phyloP scores from a whole-genome alignment of 2,113 vertebrate species.

The Lagopus muta region DNA sequence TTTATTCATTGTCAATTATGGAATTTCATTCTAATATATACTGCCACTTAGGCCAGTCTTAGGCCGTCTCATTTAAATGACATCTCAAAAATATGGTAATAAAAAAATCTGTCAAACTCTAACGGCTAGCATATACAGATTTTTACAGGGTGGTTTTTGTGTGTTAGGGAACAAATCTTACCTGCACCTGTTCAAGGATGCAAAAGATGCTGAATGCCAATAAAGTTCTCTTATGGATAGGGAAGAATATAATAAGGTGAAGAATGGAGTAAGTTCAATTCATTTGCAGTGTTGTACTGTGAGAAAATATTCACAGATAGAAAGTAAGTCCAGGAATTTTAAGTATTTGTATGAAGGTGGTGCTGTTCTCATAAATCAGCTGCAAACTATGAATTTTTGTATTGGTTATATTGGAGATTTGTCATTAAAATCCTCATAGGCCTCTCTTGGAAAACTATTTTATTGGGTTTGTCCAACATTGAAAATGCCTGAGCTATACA shows the following conservation, averaged over 20 bases:
- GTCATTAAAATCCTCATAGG: not conserved
- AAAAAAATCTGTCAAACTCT: not conserved
- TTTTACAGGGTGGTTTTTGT: not conserved
- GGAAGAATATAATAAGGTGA: not conserved
- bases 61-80: not conserved
- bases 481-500: not conserved
- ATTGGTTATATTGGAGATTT: not conserved
- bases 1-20: not conserved
- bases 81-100: not conserved
- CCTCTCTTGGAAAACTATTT: not conserved
- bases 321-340: not conserved
- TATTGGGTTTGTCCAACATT: not conserved
- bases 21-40: constrained; percentile 8
- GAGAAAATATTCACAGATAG: not conserved
- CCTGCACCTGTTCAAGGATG: not conserved
- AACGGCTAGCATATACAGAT: not conserved
- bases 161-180: not conserved
- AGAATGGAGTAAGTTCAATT: not conserved
- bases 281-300: not conserved
- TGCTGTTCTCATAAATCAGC: not conserved
- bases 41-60: not conserved
- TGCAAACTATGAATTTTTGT: not conserved
- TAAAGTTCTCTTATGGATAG: not conserved
- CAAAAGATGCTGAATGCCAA: not conserved
- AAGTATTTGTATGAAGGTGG: not conserved